Evolutionary conservation across 2,888 invertebrate genomes (phyloP), one percentile per base, ranked within the genome.

Genomic region (Andrena flavipes): DNA sequence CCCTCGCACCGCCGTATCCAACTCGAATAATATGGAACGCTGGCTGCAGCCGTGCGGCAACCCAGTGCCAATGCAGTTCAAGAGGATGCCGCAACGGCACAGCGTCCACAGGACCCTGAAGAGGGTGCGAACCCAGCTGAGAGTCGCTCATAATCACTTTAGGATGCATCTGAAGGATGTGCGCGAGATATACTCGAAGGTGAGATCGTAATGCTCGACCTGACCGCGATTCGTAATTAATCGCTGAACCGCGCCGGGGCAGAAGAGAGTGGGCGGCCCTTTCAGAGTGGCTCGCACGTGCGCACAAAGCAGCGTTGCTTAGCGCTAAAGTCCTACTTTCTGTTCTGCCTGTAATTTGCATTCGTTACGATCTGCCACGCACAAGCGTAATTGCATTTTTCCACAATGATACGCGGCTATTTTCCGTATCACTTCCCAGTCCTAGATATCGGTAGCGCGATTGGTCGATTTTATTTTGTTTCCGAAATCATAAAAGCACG

Each of bases 41-140:
- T 94, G 94, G 94, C 83, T 91, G 42, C 91, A 92, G 65, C 93
- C 94, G 48, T 94, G 94, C 81, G 94, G 94, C 33, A 91, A 90
- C 5, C 89, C 90, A 1, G 87, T 92, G n/a, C 89, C 90, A 2
- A 89, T 90, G 16, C 89, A 90, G 51, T 81, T 90, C 2, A 90
- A 90, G 75, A 90, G 87, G 65, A 84, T 88, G 65, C 89, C 91
- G 2, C 92, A 92, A 65, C 84, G 92, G 49, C 93, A 92, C 90
- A 91, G 90, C 70, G 92, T 92, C 8, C 93, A 93, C 83, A 87
- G 91, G 33, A 90, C 92, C 2, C 86, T 94, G 23, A 93, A 92
- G 82, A 87, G 90, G 73, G 94, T 94, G 42, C 90, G 92, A 35
- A 93, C 93, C 2, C 94, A 94, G 87, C 89, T 94, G 49, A 89